Evolutionary conservation across 2,113 vertebrate species (phyloP), one percentile per base, ranked within the genome.

Genomic region (Thermophis baileyi): DNA sequence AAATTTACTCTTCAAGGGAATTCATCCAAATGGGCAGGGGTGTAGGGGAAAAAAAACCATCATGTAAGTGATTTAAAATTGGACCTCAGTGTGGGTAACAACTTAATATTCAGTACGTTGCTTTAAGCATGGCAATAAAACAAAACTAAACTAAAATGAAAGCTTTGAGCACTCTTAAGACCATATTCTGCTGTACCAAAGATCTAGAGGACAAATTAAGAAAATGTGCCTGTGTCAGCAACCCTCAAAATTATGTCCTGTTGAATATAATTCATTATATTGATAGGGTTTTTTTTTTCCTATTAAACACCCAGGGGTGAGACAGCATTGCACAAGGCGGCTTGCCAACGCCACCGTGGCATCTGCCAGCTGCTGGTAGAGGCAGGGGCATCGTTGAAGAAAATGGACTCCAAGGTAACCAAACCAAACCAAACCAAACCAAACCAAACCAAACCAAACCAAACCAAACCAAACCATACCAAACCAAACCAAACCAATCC

Each of bases 291-390:
- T 96, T 97, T 55, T 81, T 92, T 95, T 97, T 11, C 9, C 91
- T 96, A 2, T 97, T 97, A 97, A 96, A 97, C 46, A 94, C 96
- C 94, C 95, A 99, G 99, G 96, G 99, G 99, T 40, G 99, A 99
- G 95, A 99, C 99, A 0, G 99, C 99, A 1, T 95, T 99, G 95
- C 99, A 99, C 96, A 99, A 99, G 98, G 99, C 99, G 4, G 98
- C 99, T 93, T 98, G 96, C 93, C 98, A 98, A 95, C 97, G 98
- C 95, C 98, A 99, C 93, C 98, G 98, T 0, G 96, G 97, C 0
- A 96, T 99, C 92, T 99, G 99, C 97, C 98, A 98, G 91, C 95
- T 99, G 94, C 97, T 99, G 95, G 98, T 99, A 89, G 98, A 99
- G 16, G 98, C 98, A 0, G 99, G 99, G 63, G 99, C 99, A 12